Conservation (phyloP, 1,140 invertebrate species). For the Brachionus angularis region DNA sequence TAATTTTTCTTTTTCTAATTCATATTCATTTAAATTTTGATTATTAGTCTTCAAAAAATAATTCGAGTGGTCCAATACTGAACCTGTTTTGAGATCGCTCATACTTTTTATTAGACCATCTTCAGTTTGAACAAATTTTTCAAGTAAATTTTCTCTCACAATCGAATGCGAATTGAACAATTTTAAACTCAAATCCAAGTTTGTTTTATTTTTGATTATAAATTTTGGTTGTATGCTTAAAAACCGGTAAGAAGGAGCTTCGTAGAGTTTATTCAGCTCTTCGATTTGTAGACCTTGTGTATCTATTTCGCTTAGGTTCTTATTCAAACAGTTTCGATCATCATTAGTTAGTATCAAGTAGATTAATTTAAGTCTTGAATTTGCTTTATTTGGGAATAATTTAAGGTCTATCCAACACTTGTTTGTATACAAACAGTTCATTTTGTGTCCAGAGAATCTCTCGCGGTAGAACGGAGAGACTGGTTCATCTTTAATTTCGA, state of each 20-base stretch:
- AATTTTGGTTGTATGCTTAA: slow-evolving; percentile 14
- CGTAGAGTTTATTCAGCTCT: too few relatives aligned
- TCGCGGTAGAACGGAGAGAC: slow-evolving; percentile 41
- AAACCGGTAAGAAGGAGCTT: background rate
- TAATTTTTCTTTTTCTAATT: background rate
- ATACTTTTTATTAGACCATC: too few relatives aligned
- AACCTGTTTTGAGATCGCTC: background rate
- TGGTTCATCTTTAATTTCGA: slow-evolving; percentile 38
- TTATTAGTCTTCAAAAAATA: slow-evolving; percentile 11
- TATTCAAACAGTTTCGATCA: slow-evolving; percentile 20
- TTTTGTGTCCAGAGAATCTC: background rate
- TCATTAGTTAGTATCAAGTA: slow-evolving; percentile 5
- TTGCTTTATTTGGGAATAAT: background rate
- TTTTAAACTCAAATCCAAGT: background rate
- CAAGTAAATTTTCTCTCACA: too few relatives aligned
- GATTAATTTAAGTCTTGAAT: background rate
- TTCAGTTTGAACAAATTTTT: too few relatives aligned
- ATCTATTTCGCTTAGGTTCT: slow-evolving; percentile 13
- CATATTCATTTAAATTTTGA: background rate
- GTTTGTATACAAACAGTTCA: slow-evolving; percentile 16
- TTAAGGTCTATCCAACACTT: slow-evolving; percentile 40
- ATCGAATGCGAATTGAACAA: too few relatives aligned
- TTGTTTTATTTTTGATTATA: slow-evolving; percentile 5
- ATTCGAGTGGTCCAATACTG: too few relatives aligned
- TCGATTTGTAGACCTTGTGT: background rate